Evolutionary conservation across 2,888 invertebrate genomes (phyloP).

Genomic region (Willowsia nigromaculata): DNA sequence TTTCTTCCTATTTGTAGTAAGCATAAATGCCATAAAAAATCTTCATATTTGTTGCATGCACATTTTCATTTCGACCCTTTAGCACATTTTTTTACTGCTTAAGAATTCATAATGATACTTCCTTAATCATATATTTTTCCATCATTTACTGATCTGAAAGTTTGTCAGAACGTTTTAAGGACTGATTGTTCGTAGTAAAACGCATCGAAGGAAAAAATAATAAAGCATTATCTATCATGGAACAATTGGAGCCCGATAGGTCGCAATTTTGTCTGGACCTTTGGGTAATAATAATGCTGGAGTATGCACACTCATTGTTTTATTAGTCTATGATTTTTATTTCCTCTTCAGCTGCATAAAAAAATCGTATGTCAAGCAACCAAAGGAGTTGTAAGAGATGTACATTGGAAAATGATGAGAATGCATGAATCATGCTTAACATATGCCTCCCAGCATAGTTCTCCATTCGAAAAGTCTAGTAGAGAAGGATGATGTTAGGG

Average conservation of each 20-base stretch:
- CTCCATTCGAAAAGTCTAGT: not conserved
- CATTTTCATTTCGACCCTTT: not conserved
- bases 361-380: constrained; percentile 27
- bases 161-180: not conserved
- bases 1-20: too few relatives aligned
- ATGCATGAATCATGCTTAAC: not conserved
- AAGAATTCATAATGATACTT: constrained; percentile 36
- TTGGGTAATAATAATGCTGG: constrained; percentile 13
- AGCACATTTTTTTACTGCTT: not conserved
- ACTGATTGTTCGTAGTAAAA: not conserved
- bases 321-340: constrained; percentile 17
- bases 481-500: not conserved
- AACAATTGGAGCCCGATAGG: constrained; percentile 63
- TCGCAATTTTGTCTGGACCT: constrained; percentile 63
- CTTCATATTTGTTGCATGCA: not conserved
- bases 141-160: constrained; percentile 38
- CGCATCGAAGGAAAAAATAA: not conserved
- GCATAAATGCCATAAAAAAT: not conserved
- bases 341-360: constrained; percentile 31
- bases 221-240: not conserved
- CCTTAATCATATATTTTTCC: constrained; percentile 30
- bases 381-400: not conserved
- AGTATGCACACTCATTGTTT: not conserved
- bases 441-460: not conserved
- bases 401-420: not conserved